Base-by-base conservation (phyloP, 2,888 invertebrate species). In the Drosophila yooni region DNA sequence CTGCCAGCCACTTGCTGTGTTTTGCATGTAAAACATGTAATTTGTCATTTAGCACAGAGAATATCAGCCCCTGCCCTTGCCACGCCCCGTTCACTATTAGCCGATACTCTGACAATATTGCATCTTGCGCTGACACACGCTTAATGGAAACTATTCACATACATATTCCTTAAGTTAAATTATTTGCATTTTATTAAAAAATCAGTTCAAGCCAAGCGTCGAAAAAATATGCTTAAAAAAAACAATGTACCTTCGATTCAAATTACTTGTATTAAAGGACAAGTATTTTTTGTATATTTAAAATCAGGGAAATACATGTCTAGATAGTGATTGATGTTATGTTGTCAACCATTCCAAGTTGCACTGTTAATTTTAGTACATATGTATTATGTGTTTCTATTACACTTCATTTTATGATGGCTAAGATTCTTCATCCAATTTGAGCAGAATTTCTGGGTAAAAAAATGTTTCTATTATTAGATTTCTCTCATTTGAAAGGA, bases 1-100 rank as follows among this genome's bases (percentile, higher is more conserved):
- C 50, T 61, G 60, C 51, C 76, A 60, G 72, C 82, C 76, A 68
- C 80, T 79, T 79, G 81, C 68, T 81, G 76, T 82, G 79, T 81
- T 81, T 75, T 71, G 77, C 81, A 83, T 83, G 82, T 83, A 83
- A 83, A 83, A 81, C 81, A 74, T 83, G 82, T 83, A 83, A 83
- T 83, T 83, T 83, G 82, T 83, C 83, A 79, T 81, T 83, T 81
- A 82, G 72, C 73, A 62, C 65, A 65, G 57, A 70, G 61, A 66
- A 66, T 66, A 63, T 66, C 52, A 52, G 46, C 67, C 25, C 43
- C 62, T 34, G 29, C 61, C 63, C 36, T 43, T 29, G 57, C 65
- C 62, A 70, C 74, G 59, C 59, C 77, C 67, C 21, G 11, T 18
- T 13, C 38, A 11, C 13, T 11, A 31, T 18, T 27, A 25, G 15